A percentile compares a stretch with the other conserved stretches of the same genome.
Evolutionary conservation across 2,797 vertebrate genomes (phyloP).

Genomic region (Leucoraja ocellata): DNA sequence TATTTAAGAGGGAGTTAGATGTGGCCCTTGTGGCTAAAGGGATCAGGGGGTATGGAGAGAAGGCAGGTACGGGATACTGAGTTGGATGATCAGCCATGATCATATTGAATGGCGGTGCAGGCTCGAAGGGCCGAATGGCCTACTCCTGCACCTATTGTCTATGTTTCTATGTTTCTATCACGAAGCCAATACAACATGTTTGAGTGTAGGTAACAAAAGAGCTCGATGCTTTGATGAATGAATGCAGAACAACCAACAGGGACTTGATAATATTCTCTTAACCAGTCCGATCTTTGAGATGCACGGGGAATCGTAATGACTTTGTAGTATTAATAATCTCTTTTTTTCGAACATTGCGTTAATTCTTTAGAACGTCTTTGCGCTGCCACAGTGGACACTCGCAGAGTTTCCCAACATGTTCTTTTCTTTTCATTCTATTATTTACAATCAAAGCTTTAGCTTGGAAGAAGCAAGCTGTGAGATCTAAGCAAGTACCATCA

Average conservation of each 20-base stretch:
- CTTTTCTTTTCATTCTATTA: slow-evolving; percentile 63
- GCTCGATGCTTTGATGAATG: not conserved
- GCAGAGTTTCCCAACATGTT: slow-evolving; percentile 64
- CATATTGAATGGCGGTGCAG: too few relatives aligned
- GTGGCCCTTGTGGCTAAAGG: too few relatives aligned
- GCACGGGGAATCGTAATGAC: slow-evolving; percentile 46
- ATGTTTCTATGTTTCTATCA: not conserved
- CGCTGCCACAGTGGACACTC: slow-evolving; percentile 60
- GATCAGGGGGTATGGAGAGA: too few relatives aligned
- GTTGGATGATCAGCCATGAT: too few relatives aligned
- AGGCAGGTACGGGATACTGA: too few relatives aligned
- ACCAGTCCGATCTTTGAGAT: not conserved
- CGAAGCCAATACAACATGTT: not conserved
- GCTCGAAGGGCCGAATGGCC: too few relatives aligned
- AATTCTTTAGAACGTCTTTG: slow-evolving; percentile 67
- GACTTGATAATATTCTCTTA: not conserved
- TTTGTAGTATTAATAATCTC: slow-evolving; percentile 68
- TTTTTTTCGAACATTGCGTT: slow-evolving; percentile 74
- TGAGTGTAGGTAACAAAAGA: not conserved
- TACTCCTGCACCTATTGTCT: too few relatives aligned
- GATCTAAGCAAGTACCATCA: slow-evolving; percentile 49
- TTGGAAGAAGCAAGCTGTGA: slow-evolving; percentile 54
- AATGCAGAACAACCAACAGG: not conserved
- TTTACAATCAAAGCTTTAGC: slow-evolving; percentile 62
- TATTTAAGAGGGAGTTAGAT: too few relatives aligned